Conservation (phyloP, 2,797 vertebrate species). For the Urocyon cinereoargenteus region DNA sequence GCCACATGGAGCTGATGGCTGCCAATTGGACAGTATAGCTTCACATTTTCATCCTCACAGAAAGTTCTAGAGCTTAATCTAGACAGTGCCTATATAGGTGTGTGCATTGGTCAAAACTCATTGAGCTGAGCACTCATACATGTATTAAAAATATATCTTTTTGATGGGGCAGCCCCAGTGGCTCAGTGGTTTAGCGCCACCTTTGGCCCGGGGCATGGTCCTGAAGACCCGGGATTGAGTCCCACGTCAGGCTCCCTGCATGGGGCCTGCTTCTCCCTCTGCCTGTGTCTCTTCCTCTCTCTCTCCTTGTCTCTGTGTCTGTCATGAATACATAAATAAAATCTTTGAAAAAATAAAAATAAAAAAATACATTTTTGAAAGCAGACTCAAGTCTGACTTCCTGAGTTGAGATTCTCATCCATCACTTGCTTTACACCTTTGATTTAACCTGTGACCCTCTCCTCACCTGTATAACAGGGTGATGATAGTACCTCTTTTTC, state of each 20-base stretch:
- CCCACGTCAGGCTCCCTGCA: no score
- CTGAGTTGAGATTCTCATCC: background rate
- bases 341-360: no score
- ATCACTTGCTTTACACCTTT: background rate
- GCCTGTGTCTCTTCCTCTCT: no score
- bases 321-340: no score
- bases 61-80: background rate
- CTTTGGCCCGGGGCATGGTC: no score
- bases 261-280: no score
- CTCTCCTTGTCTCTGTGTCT: no score
- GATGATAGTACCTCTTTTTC: background rate
- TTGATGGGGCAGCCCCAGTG: no score
- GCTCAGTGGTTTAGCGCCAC: no score
- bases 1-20: background rate
- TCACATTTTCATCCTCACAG: background rate
- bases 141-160: background rate
- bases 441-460: background rate
- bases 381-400: background rate
- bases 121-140: background rate
- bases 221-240: no score
- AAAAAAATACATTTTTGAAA: no score
- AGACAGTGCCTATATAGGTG: no score
- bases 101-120: background rate
- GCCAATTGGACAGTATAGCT: background rate
- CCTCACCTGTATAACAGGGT: background rate